A percentile compares a stretch with the other conserved stretches of the same genome.
These are phyloP conservation scores for Nomada fucata DNA, from an alignment of 2,888 invertebrate species.

Conservation along the genomic window DNA sequence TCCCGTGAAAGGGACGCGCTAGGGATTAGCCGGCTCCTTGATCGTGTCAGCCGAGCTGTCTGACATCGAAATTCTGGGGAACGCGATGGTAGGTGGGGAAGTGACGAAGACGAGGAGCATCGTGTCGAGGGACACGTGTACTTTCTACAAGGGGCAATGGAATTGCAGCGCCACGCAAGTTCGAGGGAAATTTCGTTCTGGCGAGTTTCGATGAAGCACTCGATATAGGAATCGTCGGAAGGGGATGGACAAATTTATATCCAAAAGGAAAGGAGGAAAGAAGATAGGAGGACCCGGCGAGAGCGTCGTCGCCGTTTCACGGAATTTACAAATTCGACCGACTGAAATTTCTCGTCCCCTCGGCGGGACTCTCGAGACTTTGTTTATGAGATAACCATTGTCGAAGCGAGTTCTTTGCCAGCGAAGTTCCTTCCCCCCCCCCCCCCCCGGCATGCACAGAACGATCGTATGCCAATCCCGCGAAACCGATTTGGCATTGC, in stretches of 20 bases:
- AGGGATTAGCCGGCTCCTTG: conserved; percentile 24
- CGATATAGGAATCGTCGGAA: conserved; percentile 21
- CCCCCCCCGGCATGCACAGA: conserved; percentile 40
- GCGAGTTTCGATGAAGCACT: conserved; percentile 16
- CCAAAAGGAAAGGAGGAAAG: neutral
- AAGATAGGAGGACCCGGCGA: neutral
- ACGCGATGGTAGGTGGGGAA: neutral
- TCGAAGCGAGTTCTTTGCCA: conserved; percentile 55
- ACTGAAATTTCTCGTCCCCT: conserved; percentile 27
- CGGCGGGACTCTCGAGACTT: conserved; percentile 57
- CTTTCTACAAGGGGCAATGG: conserved; percentile 1
- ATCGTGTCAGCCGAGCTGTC: conserved; percentile 5
- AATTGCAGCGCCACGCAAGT: conserved; percentile 30
- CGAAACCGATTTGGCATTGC: conserved; percentile 63
- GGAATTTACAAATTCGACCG: conserved; percentile 20
- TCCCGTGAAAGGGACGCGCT: conserved; percentile 45
- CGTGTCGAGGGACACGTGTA: conserved; percentile 4
- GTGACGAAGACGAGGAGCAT: neutral
- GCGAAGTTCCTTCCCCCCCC: conserved; percentile 15
- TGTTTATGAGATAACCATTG: conserved; percentile 65
- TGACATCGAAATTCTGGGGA: conserved; percentile 27
- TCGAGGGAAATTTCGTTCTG: conserved; percentile 6
- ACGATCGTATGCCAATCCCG: conserved; percentile 51
- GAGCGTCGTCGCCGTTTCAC: conserved; percentile 18
- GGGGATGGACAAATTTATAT: conserved; percentile 22